These are phyloP conservation scores for Bombus affinis DNA, from an alignment of 1,140 invertebrate species.

Conservation along the genomic window DNA sequence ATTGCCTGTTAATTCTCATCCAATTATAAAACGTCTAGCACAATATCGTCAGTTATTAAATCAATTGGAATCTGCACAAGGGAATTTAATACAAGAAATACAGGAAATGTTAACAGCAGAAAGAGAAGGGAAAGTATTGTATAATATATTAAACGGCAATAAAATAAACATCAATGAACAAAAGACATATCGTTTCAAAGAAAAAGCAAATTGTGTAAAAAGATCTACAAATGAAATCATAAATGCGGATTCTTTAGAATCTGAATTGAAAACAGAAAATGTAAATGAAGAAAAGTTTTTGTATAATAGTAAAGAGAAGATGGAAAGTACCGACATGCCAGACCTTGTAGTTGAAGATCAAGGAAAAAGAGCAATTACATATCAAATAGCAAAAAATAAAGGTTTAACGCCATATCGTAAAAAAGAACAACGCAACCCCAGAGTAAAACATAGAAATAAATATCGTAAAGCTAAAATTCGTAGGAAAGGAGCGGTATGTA, in stretches of 20 bases:
- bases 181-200: conserved; percentile 30
- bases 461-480: conserved; percentile 94
- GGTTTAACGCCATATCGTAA: conserved; percentile 94
- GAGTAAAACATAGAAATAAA: conserved; percentile 96
- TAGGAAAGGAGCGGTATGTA: conserved; percentile 92
- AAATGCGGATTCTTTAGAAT: not conserved
- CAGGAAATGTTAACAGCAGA: conserved; percentile 77
- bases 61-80: conserved; percentile 88
- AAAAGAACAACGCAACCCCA: conserved; percentile 95
- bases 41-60: conserved; percentile 90
- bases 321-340: conserved; percentile 70
- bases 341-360: conserved; percentile 72
- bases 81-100: conserved; percentile 82
- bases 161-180: conserved; percentile 21
- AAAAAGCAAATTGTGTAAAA: conserved; percentile 10
- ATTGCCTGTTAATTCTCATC: conserved; percentile 89
- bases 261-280: not conserved
- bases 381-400: conserved; percentile 97
- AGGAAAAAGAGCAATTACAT: conserved; percentile 92
- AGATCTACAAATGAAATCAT: not conserved
- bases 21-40: conserved; percentile 91
- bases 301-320: conserved; percentile 68
- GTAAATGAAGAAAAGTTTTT: conserved; percentile 37
- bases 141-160: conserved; percentile 64
- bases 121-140: conserved; percentile 67